Base-by-base conservation (phyloP, 2,113 vertebrate species). In the Ramphastos sulfuratus region DNA sequence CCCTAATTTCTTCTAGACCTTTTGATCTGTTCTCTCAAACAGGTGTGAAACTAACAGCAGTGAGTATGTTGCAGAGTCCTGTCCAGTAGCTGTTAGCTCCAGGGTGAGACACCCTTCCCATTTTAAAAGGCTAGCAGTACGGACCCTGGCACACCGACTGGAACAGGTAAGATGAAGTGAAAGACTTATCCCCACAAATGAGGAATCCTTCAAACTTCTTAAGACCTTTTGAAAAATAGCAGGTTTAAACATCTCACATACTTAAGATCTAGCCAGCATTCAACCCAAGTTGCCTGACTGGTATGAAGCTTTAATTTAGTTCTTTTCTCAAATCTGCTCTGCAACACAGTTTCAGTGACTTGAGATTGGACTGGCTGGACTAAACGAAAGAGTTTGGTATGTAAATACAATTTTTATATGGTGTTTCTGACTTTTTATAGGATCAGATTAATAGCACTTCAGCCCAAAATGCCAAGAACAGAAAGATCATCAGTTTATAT, bases 101-200 rank as follows among this genome's bases (percentile, higher is more conserved):
- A 90, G 77, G 65, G 74, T 95, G 77, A 95, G 39, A 60, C 20
- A 94, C 10, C 84, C 94, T 19, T 35, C 89, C 54, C 86, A 94
- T 39, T 80, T 96, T 59, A 97, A 96, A 91, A 96, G 92, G 66
- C 60, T 96, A 50, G 83, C 75, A 81, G 42, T 94, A 42, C 94
- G 63, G 75, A 87, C 65, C 44, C 28, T 78, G 71, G 24, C 25
- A 72, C 84, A 65, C 30, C 50, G 1, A n/a, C 60, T 55, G 23
- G 19, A 90, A 78, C 46, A 86, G 92, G 92, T 96, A 90, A 56
- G 72, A 82, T 42, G 21, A 70, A 80, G 46, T 19, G 19, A 58
- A 55, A 63, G 50, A 25, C 27, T 89, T 54, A 37, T 3, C 3
- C 42, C 14, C 12, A 27, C 7, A n/a, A 37, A 37, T 2, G 6